Conservation (phyloP, 2,113 vertebrate genomes). For the Catharus fuscescens region DNA sequence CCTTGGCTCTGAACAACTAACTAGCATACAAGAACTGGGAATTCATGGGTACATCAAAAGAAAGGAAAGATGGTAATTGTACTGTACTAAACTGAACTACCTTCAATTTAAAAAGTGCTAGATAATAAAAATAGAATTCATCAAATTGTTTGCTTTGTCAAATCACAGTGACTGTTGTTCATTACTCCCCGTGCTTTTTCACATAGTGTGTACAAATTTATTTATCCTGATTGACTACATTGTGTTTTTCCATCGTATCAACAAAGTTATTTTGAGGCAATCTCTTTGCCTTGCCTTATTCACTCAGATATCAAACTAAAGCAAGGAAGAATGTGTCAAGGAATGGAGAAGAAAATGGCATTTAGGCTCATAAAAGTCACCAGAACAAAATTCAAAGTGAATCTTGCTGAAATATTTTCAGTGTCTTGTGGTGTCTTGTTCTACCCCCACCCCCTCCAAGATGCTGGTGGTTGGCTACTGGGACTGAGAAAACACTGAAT, state of each 20-base stretch:
- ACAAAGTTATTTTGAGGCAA: not conserved
- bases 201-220: not conserved
- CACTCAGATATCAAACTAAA: not conserved
- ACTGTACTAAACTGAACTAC: constrained; percentile 7
- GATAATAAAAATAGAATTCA: constrained; percentile 30
- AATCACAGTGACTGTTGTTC: not conserved
- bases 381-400: not conserved
- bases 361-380: not conserved
- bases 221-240: not conserved
- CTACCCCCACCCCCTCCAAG: not conserved
- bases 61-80: constrained; percentile 35
- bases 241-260: not conserved
- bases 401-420: not conserved
- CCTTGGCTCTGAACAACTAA: constrained; percentile 66
- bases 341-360: not conserved
- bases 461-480: not conserved
- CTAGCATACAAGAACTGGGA: constrained; percentile 49
- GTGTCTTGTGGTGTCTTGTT: not conserved
- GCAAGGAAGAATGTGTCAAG: not conserved
- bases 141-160: not conserved
- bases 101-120: constrained; percentile 31
- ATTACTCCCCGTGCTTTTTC: not conserved
- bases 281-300: not conserved
- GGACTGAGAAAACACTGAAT: not conserved
- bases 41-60: constrained; percentile 59